A percentile compares a stretch with the other conserved stretches of the same genome.
phyloP scores from a whole-genome alignment of 2,113 vertebrate genomes.

The Romanogobio albipinnatus region DNA sequence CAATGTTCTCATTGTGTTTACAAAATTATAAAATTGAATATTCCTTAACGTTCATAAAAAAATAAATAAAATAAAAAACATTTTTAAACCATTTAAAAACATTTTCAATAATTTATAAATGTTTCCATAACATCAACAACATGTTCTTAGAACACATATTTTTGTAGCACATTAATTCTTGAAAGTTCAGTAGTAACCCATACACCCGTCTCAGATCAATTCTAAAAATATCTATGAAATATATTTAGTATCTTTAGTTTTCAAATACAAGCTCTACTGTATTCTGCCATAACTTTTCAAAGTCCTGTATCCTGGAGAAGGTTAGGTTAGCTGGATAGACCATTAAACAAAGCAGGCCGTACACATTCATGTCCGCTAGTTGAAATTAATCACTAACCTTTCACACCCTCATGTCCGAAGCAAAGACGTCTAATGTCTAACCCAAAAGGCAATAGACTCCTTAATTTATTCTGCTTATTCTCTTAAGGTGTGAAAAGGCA shows the following conservation, averaged over 20 bases:
- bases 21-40: too few species aligned
- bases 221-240: neutral
- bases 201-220: neutral
- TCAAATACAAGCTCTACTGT: neutral
- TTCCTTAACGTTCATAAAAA: too few species aligned
- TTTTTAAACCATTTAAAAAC: too few species aligned
- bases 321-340: slow-evolving; percentile 23
- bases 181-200: neutral
- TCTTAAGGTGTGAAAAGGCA: slow-evolving; percentile 60
- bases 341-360: slow-evolving; percentile 45
- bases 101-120: too few species aligned
- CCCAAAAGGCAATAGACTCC: slow-evolving; percentile 51
- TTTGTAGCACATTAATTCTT: neutral
- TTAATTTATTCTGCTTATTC: slow-evolving; percentile 59
- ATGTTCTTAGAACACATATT: too few species aligned
- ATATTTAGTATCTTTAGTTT: neutral
- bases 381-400: slow-evolving; percentile 60
- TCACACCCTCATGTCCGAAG: slow-evolving; percentile 42
- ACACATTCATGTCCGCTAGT: slow-evolving; percentile 11
- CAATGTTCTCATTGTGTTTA: too few species aligned
- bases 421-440: slow-evolving; percentile 59
- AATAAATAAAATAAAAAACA: too few species aligned
- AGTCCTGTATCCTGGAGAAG: neutral
- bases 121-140: too few species aligned
- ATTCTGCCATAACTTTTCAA: neutral